Conservation (phyloP, 1,140 invertebrate species). For the Pemphigus obesinymphae region DNA sequence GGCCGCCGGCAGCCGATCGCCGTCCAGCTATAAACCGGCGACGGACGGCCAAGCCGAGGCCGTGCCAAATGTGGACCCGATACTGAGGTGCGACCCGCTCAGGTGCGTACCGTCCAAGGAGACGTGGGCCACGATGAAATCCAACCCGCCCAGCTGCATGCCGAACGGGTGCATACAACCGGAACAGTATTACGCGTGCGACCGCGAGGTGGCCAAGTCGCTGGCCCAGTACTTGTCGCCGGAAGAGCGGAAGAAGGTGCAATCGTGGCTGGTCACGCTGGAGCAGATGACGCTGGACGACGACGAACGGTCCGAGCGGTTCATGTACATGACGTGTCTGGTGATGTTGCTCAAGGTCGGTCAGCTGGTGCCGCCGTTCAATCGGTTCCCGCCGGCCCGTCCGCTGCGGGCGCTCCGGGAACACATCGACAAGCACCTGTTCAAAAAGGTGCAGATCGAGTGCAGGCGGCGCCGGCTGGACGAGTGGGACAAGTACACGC, state of each 20-base stretch:
- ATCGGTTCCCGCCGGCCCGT: background rate
- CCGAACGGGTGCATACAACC: background rate
- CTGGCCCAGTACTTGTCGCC: background rate
- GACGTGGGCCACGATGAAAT: too few relatives aligned
- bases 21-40: too few relatives aligned
- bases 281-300: background rate
- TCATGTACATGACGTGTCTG: background rate
- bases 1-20: too few relatives aligned
- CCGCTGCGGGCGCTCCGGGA: background rate
- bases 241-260: background rate
- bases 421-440: constrained; percentile 18
- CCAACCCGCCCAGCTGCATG: background rate
- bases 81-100: too few relatives aligned
- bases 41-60: too few relatives aligned
- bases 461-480: background rate
- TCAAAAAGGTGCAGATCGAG: background rate
- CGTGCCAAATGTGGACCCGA: too few relatives aligned
- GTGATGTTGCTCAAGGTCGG: background rate
- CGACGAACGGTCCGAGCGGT: constrained; percentile 1
- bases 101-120: too few relatives aligned
- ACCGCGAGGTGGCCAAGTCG: background rate
- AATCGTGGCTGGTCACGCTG: background rate
- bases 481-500: background rate
- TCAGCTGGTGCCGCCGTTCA: background rate
- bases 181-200: background rate